Conservation (phyloP, 2,888 invertebrate genomes). For the Eueremaeus valkanovi region DNA sequence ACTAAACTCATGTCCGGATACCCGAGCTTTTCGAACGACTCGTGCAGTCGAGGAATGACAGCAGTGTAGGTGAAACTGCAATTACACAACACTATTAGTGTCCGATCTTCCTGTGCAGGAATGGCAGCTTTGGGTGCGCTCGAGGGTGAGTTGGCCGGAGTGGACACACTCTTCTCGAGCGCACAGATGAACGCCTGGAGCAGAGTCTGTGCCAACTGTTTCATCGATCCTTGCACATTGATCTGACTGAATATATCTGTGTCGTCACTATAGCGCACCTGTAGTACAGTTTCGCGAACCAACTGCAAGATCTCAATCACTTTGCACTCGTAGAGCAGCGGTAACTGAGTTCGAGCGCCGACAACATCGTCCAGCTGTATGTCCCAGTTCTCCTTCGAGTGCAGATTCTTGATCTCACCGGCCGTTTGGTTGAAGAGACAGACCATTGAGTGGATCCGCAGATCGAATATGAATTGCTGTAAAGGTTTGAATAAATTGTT, state of each 20-base stretch:
- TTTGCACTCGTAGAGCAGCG: conserved; percentile 67
- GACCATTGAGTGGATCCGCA: conserved; percentile 77
- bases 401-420: conserved; percentile 54
- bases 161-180: conserved; percentile 46
- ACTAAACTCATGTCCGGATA: conserved; percentile 71
- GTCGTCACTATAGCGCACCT: conserved; percentile 64
- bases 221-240: conserved; percentile 52
- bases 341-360: conserved; percentile 77
- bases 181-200: conserved; percentile 51
- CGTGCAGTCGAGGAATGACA: conserved; percentile 67
- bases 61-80: conserved; percentile 74
- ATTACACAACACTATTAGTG: conserved; percentile 81
- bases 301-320: conserved; percentile 66
- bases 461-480: conserved; percentile 76
- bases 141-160: background rate
- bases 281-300: conserved; percentile 66
- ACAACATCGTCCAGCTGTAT: conserved; percentile 76
- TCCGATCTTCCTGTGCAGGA: conserved; percentile 52
- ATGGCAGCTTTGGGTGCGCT: background rate
- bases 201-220: conserved; percentile 51
- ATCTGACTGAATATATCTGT: conserved; percentile 53
- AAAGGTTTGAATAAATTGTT: conserved; percentile 73
- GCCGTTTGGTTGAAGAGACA: conserved; percentile 78
- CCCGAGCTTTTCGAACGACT: conserved; percentile 58
- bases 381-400: conserved; percentile 69